These are phyloP conservation scores for Nowickia ferox DNA, from an alignment of 2,888 invertebrate genomes.

Conservation along the genomic window DNA sequence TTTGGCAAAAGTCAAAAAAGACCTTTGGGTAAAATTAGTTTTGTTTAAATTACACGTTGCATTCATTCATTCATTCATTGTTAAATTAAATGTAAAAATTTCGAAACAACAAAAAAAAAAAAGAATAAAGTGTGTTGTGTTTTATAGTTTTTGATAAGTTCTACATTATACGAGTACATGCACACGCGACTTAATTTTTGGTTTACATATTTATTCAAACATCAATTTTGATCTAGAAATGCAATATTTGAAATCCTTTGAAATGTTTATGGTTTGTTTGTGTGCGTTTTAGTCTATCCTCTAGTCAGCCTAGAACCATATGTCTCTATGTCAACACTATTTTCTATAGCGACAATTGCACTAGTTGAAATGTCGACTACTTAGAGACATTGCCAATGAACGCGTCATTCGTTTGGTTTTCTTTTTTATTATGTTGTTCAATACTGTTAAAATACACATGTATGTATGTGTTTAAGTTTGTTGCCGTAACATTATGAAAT, in stretches of 20 bases:
- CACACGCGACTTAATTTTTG: constrained; percentile 20
- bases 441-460: too few species aligned
- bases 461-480: too few species aligned
- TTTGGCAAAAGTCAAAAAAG: constrained; percentile 47
- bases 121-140: background rate
- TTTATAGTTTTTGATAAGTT: background rate
- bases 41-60: constrained; percentile 43
- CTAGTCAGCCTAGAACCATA: too few species aligned
- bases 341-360: too few species aligned
- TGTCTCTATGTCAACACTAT: too few species aligned
- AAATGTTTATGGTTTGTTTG: background rate
- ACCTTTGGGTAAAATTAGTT: constrained; percentile 52
- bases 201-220: constrained; percentile 20
- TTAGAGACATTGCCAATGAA: too few species aligned
- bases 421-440: too few species aligned
- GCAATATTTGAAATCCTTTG: constrained; percentile 23
- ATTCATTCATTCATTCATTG: background rate
- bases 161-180: too few species aligned
- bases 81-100: background rate
- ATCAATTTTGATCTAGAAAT: constrained; percentile 41
- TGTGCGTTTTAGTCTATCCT: background rate
- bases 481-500: too few species aligned
- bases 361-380: too few species aligned
- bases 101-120: background rate
- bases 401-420: too few species aligned